phyloP scores from a whole-genome alignment of 2,113 vertebrate species.

The Loxodonta africana region DNA sequence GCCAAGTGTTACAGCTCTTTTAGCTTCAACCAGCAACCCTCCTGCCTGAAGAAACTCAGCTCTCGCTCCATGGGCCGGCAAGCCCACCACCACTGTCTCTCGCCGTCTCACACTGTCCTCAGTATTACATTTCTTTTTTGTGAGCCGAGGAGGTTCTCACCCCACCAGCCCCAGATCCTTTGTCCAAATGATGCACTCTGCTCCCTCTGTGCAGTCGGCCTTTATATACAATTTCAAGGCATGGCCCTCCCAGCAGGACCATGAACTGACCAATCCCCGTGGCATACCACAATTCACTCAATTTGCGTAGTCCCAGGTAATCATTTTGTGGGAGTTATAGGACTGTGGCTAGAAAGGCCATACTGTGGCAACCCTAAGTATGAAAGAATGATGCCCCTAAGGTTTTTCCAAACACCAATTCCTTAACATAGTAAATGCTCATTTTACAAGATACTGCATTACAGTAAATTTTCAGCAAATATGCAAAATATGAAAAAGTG shows the following conservation, averaged over 20 bases:
- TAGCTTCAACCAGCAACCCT: no score
- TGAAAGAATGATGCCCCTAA: background rate
- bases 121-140: background rate
- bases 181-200: background rate
- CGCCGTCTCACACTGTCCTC: background rate
- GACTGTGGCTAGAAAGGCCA: background rate
- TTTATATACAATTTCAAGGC: no score
- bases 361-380: background rate
- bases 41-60: no score
- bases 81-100: background rate
- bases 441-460: rapidly evolving
- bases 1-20: no score
- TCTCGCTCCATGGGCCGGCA: background rate
- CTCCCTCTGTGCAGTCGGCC: background rate
- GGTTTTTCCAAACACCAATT: background rate
- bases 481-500: background rate
- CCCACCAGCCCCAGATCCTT: background rate
- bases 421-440: background rate
- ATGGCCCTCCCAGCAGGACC: no score
- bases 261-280: no score
- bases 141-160: background rate
- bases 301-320: no score
- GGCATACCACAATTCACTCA: no score
- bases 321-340: no score
- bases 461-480: background rate